Conservation (phyloP, 2,797 vertebrate genomes). For the Xenops minutus region DNA sequence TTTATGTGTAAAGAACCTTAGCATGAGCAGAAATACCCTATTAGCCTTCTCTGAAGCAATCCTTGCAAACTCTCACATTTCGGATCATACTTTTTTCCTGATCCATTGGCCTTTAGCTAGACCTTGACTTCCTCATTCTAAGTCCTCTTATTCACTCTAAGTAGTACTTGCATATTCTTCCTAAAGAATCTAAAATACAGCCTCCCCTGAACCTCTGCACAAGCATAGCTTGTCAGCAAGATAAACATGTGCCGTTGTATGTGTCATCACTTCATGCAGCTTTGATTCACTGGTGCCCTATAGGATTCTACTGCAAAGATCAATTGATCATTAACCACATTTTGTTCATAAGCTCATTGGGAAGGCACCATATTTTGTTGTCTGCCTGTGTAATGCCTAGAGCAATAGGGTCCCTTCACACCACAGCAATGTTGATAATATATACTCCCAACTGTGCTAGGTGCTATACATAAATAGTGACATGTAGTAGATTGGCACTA, state of each 20-base stretch:
- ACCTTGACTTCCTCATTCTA: not conserved
- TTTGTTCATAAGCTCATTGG: slow-evolving; percentile 16
- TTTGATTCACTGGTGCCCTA: not conserved
- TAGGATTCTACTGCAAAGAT: not conserved
- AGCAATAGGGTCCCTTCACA: slow-evolving; percentile 57
- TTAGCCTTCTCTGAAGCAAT: not conserved
- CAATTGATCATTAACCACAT: not conserved
- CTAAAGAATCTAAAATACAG: not conserved
- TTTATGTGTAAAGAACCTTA: not conserved
- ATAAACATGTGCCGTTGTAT: not conserved
- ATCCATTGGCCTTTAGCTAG: not conserved
- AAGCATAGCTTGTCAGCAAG: not conserved
- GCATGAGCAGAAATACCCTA: not conserved
- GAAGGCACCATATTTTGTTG: slow-evolving; percentile 34
- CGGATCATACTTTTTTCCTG: not conserved
- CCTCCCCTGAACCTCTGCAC: not conserved
- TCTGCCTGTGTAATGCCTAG: slow-evolving; percentile 10
- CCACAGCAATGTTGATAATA: slow-evolving; percentile 22
- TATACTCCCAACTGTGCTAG: slow-evolving; percentile 38
- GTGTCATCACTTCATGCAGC: not conserved
- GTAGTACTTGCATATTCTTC: not conserved
- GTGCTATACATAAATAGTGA: slow-evolving; percentile 36
- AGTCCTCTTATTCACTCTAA: not conserved
- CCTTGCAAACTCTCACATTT: not conserved
- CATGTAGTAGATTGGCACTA: not conserved